Base-by-base conservation (phyloP, 2,797 vertebrate species). In the Morelia viridis region DNA sequence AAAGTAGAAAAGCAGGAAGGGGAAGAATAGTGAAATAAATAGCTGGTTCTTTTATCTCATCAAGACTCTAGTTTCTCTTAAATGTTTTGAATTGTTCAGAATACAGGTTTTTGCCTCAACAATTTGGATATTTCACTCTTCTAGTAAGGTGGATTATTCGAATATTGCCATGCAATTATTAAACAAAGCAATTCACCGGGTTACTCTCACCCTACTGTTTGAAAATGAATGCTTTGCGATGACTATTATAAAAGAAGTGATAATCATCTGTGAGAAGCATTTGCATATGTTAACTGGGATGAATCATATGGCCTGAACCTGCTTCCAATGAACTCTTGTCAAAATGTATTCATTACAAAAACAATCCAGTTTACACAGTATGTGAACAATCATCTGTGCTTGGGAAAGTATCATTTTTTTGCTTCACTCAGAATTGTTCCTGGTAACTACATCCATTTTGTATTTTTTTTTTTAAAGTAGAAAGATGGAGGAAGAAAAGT, bases 101-200 rank as follows among this genome's bases (percentile, higher is more conserved):
- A 28, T 17, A 1, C n/a, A 84, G 60, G 8, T 13, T 85, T 41
- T 85, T 89, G 50, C 65, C 76, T 46, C 50, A 41, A 31, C 24
- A 50, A 58, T 85, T 65, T 22, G 46, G 15, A 17, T 46, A 31
- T 85, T 88, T 50, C 35, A 0, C 90, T 91, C 85, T 4, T 31
- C 61, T 1, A 56, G 13, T 87, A 26, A 91, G 56, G 5, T 87
- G 91, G 35, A 3, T 94, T 19, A 80, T 85, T 92, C 1, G 53
- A 80, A 64, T n/a, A 5, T 68, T 89, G 68, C 12, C 58, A 11
- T 91, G 87, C 41, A 91, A 5, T 93, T 91, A 31, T 58, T 90
- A 28, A 8, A 90, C 56, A 62, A 76, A 85, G 88, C 35, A 41
- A 28, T 88, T 92, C 8, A 0, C 31, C 4, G 19, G 85, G 89